Evolutionary conservation across 1,140 invertebrate genomes (phyloP).

Genomic region (Anadara kagoshimensis): DNA sequence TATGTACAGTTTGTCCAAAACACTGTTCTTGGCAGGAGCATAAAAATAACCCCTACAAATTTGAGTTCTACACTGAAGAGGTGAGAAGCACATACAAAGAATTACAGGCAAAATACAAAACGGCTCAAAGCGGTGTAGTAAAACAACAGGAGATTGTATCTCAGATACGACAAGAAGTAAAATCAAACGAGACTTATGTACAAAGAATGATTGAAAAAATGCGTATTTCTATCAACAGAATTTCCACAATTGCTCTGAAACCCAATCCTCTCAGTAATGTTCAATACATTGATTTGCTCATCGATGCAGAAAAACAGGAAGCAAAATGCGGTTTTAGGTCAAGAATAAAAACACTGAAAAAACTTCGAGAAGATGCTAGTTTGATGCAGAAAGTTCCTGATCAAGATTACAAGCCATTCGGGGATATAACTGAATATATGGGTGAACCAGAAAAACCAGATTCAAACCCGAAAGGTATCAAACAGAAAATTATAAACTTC

Average conservation of each 20-base stretch:
- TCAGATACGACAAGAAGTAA: slow-evolving; percentile 9
- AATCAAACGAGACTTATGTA: neutral
- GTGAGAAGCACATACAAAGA: neutral
- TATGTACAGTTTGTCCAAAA: slow-evolving; percentile 8
- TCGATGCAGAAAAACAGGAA: slow-evolving; percentile 34
- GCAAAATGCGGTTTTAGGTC: slow-evolving; percentile 18
- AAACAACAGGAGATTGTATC: slow-evolving; percentile 3
- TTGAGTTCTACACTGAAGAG: neutral
- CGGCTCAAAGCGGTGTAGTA: neutral
- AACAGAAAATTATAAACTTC: too few relatives aligned
- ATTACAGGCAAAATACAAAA: neutral
- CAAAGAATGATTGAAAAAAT: slow-evolving; percentile 24
- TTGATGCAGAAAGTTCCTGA: neutral
- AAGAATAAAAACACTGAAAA: slow-evolving; percentile 19
- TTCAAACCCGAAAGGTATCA: too few relatives aligned
- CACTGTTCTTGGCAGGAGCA: slow-evolving; percentile 19
- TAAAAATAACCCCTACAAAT: neutral
- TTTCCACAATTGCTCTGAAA: slow-evolving; percentile 27
- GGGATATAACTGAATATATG: neutral
- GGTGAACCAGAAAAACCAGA: too few relatives aligned
- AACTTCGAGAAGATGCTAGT: slow-evolving; percentile 21
- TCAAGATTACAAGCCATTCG: neutral
- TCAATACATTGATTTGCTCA: slow-evolving; percentile 36
- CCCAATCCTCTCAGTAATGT: slow-evolving; percentile 31
- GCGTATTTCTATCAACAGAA: slow-evolving; percentile 5